Evolutionary conservation across 2,888 invertebrate genomes (phyloP).

Genomic region (Acronicta aceris): DNA sequence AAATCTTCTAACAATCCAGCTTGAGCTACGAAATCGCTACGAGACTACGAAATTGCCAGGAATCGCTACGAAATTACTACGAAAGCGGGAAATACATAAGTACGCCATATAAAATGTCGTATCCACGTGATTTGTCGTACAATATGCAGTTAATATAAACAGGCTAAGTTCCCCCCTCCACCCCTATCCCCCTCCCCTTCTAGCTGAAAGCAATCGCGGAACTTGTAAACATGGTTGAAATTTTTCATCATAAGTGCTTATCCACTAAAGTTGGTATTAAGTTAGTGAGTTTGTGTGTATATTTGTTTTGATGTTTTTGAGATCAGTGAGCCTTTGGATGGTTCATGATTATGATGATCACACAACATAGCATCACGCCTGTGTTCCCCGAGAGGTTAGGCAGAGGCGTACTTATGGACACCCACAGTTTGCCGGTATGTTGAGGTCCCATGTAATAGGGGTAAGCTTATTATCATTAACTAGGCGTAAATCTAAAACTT

Average conservation of each 20-base stretch:
- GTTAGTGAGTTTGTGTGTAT: slow-evolving; percentile 9
- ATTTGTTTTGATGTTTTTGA: slow-evolving; percentile 14
- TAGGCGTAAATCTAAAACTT: too few relatives aligned
- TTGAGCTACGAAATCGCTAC: slow-evolving; percentile 31
- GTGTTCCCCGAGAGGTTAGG: too few relatives aligned
- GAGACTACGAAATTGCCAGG: slow-evolving; percentile 33
- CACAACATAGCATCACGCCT: too few relatives aligned
- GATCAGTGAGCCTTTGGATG: slow-evolving; percentile 3
- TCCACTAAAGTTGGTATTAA: slow-evolving; percentile 36
- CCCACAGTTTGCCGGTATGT: too few relatives aligned
- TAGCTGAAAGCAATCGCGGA: slow-evolving; percentile 32
- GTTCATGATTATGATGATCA: not conserved
- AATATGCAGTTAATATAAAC: slow-evolving; percentile 55
- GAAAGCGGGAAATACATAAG: slow-evolving; percentile 19
- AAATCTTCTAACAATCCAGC: slow-evolving; percentile 1
- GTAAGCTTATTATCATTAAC: too few relatives aligned
- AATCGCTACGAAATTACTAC: slow-evolving; percentile 37
- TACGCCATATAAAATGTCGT: slow-evolving; percentile 31
- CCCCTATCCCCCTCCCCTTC: not conserved
- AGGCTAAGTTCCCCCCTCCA: slow-evolving; percentile 28
- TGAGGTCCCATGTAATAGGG: too few relatives aligned
- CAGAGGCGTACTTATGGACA: too few relatives aligned
- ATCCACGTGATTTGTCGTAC: slow-evolving; percentile 47
- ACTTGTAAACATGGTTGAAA: slow-evolving; percentile 49
- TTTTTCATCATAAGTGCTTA: slow-evolving; percentile 51